Base-by-base conservation (phyloP, 2,113 vertebrate genomes). In the Scatophagus argus region DNA sequence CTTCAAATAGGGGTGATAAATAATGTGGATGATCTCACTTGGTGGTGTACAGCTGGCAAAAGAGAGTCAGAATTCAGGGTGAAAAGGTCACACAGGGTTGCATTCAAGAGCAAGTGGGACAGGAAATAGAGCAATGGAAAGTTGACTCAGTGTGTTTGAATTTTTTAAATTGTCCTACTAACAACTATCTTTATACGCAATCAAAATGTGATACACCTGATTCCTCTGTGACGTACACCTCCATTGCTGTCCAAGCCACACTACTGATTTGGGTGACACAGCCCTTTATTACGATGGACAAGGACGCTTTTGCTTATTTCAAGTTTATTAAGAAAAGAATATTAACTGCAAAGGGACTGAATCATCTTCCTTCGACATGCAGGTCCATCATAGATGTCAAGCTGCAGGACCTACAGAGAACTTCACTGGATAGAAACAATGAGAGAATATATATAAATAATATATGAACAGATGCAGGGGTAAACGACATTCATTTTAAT, bases 51-150 rank as follows among this genome's bases (percentile, higher is more conserved):
- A 56, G 66, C 59, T 64, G 34, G 36, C 9, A 41, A 39, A 47
- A 41, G 34, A 41, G 34, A 66, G 49, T 49, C 59, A 41, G 25
- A 4, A 2, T 61, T 49, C 2, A 56, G 51, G 70, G 59, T 70
- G 9, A 75, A 70, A 60, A 71, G 70, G 82, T 79, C 65, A 71
- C 60, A 58, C 51, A 52, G 39, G 59, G 32, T 39, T 13, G 25
- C 14, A 23, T 44, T 62, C 56, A 63, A 43, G 25, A 72, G 47
- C 25, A 38, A 61, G 54, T 55, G 47, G n/a, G 25, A 63, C 61
- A 73, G 62, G 39, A 51, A 73, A 46, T 11, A 11, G 14, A 59
- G 36, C 59, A 36, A 9, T 8, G 12, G 56, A 52, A 49, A 56
- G 64, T 56, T 49, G 38, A 74, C 27, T 36, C 36, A 56, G 49